Evolutionary conservation across 2,888 invertebrate species (phyloP).

Genomic region (Harpalus rubripes): DNA sequence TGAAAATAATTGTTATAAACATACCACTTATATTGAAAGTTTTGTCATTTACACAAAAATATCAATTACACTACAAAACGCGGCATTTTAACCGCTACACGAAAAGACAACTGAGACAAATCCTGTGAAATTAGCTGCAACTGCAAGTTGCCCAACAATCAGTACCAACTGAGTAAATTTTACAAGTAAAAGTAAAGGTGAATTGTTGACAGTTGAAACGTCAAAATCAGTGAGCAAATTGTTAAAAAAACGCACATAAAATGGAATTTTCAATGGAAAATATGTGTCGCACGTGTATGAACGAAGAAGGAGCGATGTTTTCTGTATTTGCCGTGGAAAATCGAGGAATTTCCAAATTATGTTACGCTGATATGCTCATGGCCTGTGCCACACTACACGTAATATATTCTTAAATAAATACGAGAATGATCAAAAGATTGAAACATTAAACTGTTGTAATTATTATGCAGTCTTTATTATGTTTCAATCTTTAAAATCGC

Average conservation of each 20-base stretch:
- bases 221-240: constrained; percentile 34
- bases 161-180: neutral
- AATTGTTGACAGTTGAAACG: constrained; percentile 5
- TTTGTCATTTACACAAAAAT: constrained; percentile 8
- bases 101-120: neutral
- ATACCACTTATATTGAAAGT: constrained; percentile 4
- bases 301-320: constrained; percentile 60
- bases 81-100: constrained; percentile 41
- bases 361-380: constrained; percentile 65
- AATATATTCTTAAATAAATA: constrained; percentile 12
- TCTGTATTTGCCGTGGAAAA: constrained; percentile 63
- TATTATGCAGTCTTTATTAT: too few species aligned
- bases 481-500: too few species aligned
- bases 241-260: constrained; percentile 53
- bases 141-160: neutral
- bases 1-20: neutral
- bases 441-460: neutral
- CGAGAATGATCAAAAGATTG: neutral
- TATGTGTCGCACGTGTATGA: constrained; percentile 67
- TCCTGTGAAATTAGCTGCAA: constrained; percentile 1
- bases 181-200: neutral
- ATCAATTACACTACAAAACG: constrained; percentile 11
- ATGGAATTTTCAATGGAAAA: constrained; percentile 65
- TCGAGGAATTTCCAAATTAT: constrained; percentile 27
- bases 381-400: constrained; percentile 58